A percentile compares a stretch with the other conserved stretches of the same genome.
Conservation (phyloP, 1,140 invertebrate genomes). For the Drosophila bocqueti region DNA sequence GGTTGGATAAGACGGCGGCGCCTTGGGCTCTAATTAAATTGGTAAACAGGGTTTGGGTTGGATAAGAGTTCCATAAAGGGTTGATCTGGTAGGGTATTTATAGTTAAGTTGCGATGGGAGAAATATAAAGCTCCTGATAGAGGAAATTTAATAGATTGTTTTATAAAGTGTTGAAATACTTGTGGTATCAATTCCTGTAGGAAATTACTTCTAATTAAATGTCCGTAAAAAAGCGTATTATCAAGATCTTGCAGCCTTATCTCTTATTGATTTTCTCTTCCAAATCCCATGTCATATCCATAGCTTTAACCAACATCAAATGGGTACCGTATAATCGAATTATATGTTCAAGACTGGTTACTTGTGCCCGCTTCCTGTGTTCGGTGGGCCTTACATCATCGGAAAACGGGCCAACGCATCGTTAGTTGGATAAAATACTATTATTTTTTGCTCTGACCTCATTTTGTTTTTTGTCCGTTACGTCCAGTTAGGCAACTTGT, state of each 20-base stretch:
- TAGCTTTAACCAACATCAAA: neutral
- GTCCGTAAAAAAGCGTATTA: neutral
- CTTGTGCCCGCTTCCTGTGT: constrained; percentile 35
- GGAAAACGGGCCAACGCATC: constrained; percentile 52
- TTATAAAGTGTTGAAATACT: neutral
- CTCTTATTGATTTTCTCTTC: neutral
- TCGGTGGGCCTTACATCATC: constrained; percentile 44
- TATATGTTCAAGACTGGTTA: constrained; percentile 37
- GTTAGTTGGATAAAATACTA: constrained; percentile 48
- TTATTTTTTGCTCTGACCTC: constrained; percentile 48
- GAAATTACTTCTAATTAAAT: too few species aligned
- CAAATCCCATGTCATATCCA: constrained; percentile 14
- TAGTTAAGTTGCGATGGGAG: neutral
- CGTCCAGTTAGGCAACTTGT: constrained; percentile 60
- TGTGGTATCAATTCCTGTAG: too few species aligned
- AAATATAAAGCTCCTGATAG: neutral
- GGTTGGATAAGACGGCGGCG: constrained; percentile 19
- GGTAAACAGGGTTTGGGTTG: constrained; percentile 16
- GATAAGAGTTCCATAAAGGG: constrained; percentile 10
- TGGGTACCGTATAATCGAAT: constrained; percentile 30
- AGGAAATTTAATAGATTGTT: neutral
- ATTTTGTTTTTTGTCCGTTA: constrained; percentile 48
- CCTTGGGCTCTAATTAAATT: constrained; percentile 23
- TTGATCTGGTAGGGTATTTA: neutral
- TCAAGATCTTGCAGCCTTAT: neutral